Evolutionary conservation across 2,888 invertebrate species (phyloP).

Genomic region (Petrolisthes manimaculis): DNA sequence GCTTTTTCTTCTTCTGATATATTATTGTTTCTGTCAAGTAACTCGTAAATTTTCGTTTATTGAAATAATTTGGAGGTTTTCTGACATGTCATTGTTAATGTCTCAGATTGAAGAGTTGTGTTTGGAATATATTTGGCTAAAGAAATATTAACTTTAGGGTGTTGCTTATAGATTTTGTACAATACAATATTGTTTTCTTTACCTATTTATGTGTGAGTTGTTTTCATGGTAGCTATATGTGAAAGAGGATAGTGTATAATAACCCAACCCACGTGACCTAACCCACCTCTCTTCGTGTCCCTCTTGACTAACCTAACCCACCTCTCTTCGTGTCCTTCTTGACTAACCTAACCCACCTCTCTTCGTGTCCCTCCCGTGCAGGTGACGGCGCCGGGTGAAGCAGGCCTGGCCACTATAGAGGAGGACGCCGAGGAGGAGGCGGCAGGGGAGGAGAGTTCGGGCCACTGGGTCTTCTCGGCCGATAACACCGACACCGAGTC

Average conservation of each 20-base stretch:
- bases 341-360: not conserved
- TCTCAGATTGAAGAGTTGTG: no score
- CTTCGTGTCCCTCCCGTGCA: not conserved
- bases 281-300: not conserved
- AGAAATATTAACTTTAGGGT: no score
- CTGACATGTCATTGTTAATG: no score
- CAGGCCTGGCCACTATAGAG: conserved; percentile 43
- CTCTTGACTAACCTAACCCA: not conserved
- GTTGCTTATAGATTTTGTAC: no score
- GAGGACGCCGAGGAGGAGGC: conserved; percentile 45
- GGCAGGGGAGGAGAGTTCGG: conserved; percentile 51
- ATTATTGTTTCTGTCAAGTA: no score
- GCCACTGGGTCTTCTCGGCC: conserved; percentile 60
- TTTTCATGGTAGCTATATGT: no score
- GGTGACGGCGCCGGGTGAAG: conserved; percentile 45
- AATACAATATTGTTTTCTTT: no score
- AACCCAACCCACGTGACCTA: not conserved
- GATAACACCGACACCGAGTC: conserved; percentile 58
- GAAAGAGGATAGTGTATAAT: not conserved
- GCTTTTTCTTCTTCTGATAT: no score
- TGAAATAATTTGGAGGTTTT: no score
- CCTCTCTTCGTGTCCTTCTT: not conserved
- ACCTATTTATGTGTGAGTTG: no score
- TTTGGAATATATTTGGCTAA: no score
- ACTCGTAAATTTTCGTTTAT: no score